Percentiles rank a stretch among this genome's conserved stretches.
phyloP scores from a whole-genome alignment of 2,888 invertebrate genomes.

The Herminia tarsipennalis region DNA sequence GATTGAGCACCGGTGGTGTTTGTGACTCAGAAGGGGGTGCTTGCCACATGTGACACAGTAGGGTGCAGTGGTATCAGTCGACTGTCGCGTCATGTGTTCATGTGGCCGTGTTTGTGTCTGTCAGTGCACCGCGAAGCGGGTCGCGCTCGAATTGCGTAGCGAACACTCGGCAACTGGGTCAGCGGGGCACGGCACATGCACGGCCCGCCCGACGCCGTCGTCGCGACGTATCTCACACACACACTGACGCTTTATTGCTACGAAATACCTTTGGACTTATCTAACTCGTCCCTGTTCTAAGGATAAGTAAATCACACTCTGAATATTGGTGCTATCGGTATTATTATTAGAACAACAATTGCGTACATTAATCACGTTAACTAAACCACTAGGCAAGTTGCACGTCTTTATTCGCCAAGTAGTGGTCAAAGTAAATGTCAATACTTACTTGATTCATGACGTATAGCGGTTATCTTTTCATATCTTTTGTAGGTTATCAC shows the following conservation, averaged over 20 bases:
- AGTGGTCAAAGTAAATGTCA: no score
- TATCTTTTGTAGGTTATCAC: no score
- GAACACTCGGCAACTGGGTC: conserved; percentile 80
- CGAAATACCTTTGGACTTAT: conserved; percentile 24
- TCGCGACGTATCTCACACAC: conserved; percentile 49
- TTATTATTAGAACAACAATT: not conserved
- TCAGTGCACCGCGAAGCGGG: conserved; percentile 63
- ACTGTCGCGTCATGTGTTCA: conserved; percentile 39
- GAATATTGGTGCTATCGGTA: not conserved
- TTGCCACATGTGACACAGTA: conserved; percentile 21
- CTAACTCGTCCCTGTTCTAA: conserved; percentile 13
- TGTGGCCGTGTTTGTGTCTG: conserved; percentile 27
- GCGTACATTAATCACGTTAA: no score
- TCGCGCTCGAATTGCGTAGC: conserved; percentile 81
- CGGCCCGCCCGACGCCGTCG: conserved; percentile 55
- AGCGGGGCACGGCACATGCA: conserved; percentile 75
- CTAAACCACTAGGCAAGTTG: no score
- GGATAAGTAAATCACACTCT: not conserved
- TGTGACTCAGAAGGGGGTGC: conserved; percentile 1
- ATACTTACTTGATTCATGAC: no score
- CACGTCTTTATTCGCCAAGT: no score
- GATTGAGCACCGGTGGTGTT: conserved; percentile 11
- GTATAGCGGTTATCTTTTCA: no score
- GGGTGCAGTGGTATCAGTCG: conserved; percentile 24
- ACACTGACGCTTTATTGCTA: conserved; percentile 24